Base-by-base conservation (phyloP, 2,797 vertebrate species). In the Hydrophis major region DNA sequence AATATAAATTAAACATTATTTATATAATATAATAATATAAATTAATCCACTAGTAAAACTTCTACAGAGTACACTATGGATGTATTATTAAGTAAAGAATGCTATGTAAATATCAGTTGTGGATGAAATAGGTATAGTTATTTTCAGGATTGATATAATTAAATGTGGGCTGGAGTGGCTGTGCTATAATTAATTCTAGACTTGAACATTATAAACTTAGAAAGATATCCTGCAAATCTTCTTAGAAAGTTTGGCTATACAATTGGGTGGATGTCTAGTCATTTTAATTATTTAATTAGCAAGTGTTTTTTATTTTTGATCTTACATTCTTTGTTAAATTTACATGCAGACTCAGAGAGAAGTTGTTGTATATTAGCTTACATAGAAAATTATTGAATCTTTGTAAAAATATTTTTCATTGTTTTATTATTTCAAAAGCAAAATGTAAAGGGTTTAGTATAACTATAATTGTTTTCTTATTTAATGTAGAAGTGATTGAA, bases 111-210 rank as follows among this genome's bases (percentile, higher is more conserved):
- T 66, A 86, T 90, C 74, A 89, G 88, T 63, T 63, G 50, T 16
- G 88, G 47, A 86, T 63, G 13, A 86, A 25, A 37, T 86, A 63
- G 57, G 16, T 89, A 53, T 83, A 92, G 25, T 92, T 92, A 92
- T n/a, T 90, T 14, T 78, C 74, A 63, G 59, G 88, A 1, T 8
- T 90, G n/a, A 86, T 86, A 61, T 89, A 89, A 92, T 92, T 92
- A 86, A 86, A 56, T 42, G 6, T 56, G 87, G 50, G 74, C 8
- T 86, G 74, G 74, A 61, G n/a, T 90, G 32, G 55, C 50, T 86
- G n/a, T 61, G 88, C 59, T 55, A 57, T 90, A 86, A 92, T 83
- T 92, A 61, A 89, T 92, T 90, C n/a, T 90, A 78, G 25, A 56
- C 14, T 86, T 55, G 74, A 42, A 42, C 16, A 47, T 59, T 53